phyloP scores from a whole-genome alignment of 2,113 vertebrate genomes.

The Crotalus helleri region DNA sequence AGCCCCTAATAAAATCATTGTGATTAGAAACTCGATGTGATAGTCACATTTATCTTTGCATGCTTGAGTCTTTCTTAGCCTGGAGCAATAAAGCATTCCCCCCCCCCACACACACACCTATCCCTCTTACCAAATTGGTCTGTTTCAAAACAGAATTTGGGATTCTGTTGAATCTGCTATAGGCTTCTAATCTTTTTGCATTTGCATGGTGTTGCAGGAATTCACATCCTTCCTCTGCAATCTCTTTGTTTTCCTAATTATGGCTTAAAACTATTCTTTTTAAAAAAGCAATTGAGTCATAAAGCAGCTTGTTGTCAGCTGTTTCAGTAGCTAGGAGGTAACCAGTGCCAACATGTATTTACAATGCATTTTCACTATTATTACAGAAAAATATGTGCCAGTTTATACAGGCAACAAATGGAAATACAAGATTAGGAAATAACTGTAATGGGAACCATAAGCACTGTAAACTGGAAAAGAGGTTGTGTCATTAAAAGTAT shows the following conservation, averaged over 20 bases:
- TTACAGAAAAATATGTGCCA: conserved; percentile 36
- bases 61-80: background rate
- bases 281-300: background rate
- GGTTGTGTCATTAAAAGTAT: conserved; percentile 63
- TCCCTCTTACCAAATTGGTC: background rate
- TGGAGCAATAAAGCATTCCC: background rate
- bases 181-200: background rate
- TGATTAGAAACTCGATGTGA: background rate
- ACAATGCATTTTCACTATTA: conserved; percentile 40
- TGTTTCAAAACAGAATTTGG: background rate
- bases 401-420: conserved; percentile 56
- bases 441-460: conserved; percentile 45
- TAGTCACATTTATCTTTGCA: background rate
- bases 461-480: conserved; percentile 56
- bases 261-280: background rate
- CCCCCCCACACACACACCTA: background rate
- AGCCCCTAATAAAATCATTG: background rate
- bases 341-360: conserved; percentile 47
- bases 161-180: background rate
- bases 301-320: conserved; percentile 41
- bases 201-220: background rate
- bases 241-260: background rate
- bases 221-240: background rate
- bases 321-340: conserved; percentile 61
- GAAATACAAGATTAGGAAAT: conserved; percentile 52